Evolutionary conservation across 2,888 invertebrate species (phyloP).

Genomic region (Furcula furcula): DNA sequence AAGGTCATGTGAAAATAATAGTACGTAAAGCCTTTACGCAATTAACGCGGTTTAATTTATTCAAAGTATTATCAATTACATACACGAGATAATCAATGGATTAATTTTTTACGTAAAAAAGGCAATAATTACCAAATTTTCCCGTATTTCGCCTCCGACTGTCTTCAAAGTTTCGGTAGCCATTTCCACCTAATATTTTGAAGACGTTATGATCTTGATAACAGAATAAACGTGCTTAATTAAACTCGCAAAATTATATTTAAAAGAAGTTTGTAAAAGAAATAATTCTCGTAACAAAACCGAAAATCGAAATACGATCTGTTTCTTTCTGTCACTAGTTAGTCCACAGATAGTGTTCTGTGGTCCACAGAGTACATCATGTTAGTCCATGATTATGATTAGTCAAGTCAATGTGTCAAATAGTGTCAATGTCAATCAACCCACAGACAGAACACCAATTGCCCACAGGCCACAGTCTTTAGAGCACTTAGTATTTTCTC

Average conservation of each 20-base stretch:
- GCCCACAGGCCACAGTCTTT: no score
- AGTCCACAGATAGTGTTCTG: no score
- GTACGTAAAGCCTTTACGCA: conserved; percentile 6
- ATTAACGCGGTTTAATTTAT: conserved; percentile 1
- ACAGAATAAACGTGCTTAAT: conserved; percentile 1
- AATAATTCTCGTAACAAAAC: conserved; percentile 2
- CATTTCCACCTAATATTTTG: conserved; percentile 39
- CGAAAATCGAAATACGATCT: not conserved
- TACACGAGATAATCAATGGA: conserved; percentile 6
- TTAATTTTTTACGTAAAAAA: conserved; percentile 7
- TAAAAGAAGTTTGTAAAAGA: not conserved
- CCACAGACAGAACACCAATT: no score
- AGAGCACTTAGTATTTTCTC: no score
- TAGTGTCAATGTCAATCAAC: no score
- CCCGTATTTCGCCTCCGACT: conserved; percentile 60
- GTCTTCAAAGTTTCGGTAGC: conserved; percentile 54
- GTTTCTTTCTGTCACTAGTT: no score
- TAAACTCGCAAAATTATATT: not conserved
- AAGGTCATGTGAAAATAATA: conserved; percentile 38
- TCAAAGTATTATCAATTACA: conserved; percentile 7
- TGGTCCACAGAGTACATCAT: no score
- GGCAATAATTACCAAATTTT: conserved; percentile 61
- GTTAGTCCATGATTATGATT: no score
- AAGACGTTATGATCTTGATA: conserved; percentile 3
- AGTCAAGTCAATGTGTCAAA: no score